phyloP scores from a whole-genome alignment of 2,888 invertebrate genomes.

The Rhodophaea formosa region DNA sequence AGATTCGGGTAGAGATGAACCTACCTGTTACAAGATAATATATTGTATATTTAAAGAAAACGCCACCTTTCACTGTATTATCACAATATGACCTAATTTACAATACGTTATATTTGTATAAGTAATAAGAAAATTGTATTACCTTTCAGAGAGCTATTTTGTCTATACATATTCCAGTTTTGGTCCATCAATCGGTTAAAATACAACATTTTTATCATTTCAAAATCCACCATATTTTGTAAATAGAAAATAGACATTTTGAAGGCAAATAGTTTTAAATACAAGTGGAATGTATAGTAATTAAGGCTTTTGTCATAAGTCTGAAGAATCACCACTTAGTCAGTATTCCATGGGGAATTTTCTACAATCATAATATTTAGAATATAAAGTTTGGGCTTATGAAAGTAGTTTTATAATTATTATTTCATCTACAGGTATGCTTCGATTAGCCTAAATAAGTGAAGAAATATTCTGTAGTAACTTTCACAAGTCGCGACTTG shows the following conservation, averaged over 20 bases:
- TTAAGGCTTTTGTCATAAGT: constrained; percentile 76
- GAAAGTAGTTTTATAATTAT: constrained; percentile 11
- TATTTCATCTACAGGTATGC: background rate
- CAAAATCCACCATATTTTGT: constrained; percentile 41
- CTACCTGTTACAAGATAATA: background rate
- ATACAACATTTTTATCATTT: constrained; percentile 38
- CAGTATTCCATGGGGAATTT: constrained; percentile 23
- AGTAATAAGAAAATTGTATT: background rate
- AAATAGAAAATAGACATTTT: constrained; percentile 62
- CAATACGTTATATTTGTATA: background rate
- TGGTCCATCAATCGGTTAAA: constrained; percentile 67
- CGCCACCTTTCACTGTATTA: background rate
- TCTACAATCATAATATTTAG: constrained; percentile 13
- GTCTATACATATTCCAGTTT: constrained; percentile 48
- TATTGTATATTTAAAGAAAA: background rate
- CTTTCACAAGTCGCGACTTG: background rate
- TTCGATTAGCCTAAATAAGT: background rate
- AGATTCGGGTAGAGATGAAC: no score
- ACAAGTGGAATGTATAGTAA: constrained; percentile 76
- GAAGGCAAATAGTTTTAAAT: constrained; percentile 67
- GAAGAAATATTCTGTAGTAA: background rate
- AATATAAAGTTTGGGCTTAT: constrained; percentile 11
- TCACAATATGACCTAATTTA: constrained; percentile 13
- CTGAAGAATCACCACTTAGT: constrained; percentile 46
- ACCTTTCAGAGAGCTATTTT: constrained; percentile 60